Conservation (phyloP, 2,888 invertebrate genomes). For the Pemphredon lugubris region DNA sequence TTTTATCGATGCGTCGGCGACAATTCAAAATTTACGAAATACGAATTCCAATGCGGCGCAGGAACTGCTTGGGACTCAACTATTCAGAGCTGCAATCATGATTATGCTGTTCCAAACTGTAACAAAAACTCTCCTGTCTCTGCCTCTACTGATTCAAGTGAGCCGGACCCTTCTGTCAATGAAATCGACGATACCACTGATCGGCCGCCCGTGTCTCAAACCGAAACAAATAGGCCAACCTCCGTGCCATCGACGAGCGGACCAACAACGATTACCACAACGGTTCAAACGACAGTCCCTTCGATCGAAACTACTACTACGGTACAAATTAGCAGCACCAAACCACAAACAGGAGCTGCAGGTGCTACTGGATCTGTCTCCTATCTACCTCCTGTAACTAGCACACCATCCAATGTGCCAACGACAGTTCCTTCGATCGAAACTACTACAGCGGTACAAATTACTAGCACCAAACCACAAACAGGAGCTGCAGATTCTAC, state of each 20-base stretch:
- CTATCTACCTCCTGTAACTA: slow-evolving; percentile 20
- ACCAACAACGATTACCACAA: slow-evolving; percentile 3
- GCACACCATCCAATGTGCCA: not conserved
- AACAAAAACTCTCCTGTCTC: slow-evolving; percentile 51
- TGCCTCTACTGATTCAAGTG: slow-evolving; percentile 10
- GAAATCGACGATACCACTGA: slow-evolving; percentile 27
- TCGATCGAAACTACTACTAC: slow-evolving; percentile 9
- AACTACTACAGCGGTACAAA: not conserved
- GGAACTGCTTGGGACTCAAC: slow-evolving; percentile 88
- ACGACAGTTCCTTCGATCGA: not conserved
- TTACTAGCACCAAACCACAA: not conserved
- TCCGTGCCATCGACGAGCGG: slow-evolving; percentile 29
- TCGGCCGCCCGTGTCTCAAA: slow-evolving; percentile 4
- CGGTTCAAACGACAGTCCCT: not conserved
- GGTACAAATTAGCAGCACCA: slow-evolving; percentile 9
- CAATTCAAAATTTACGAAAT: slow-evolving; percentile 81
- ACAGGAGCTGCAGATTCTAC: slow-evolving; percentile 19
- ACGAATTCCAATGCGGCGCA: slow-evolving; percentile 85
- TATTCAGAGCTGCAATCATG: slow-evolving; percentile 85
- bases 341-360: too few relatives aligned
- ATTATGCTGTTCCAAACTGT: slow-evolving; percentile 81
- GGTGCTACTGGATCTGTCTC: slow-evolving; percentile 30
- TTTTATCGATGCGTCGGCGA: slow-evolving; percentile 89
- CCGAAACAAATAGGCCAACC: slow-evolving; percentile 20
- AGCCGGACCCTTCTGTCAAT: slow-evolving; percentile 37